These are phyloP conservation scores for Trichonephila inaurata DNA, from an alignment of 1,140 invertebrate genomes.

Conservation along the genomic window DNA sequence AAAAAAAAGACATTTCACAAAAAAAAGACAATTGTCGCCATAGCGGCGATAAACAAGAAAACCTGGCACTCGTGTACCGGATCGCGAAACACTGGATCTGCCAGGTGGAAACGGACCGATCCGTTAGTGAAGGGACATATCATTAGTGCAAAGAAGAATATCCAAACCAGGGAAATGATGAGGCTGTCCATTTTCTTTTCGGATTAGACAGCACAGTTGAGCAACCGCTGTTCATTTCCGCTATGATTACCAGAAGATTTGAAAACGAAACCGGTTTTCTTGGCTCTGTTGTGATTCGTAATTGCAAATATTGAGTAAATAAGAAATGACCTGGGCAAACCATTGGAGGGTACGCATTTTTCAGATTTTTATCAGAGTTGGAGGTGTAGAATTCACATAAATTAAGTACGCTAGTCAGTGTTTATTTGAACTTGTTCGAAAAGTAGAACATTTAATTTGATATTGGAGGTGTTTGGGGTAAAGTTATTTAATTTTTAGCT, in stretches of 20 bases:
- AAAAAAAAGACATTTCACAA: no score
- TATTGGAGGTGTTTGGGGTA: no score
- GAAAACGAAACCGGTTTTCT: slow-evolving; percentile 25
- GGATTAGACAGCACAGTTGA: neutral
- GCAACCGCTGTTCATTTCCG: neutral
- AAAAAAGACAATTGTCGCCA: neutral
- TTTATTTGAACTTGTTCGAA: no score
- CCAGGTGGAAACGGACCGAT: slow-evolving; percentile 4
- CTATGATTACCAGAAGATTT: neutral
- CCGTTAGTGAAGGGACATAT: slow-evolving; percentile 17
- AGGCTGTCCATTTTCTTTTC: neutral
- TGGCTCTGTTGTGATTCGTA: neutral
- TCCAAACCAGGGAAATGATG: neutral
- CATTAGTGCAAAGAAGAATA: neutral
- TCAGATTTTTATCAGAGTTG: no score
- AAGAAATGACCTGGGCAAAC: neutral
- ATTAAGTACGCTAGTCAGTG: no score
- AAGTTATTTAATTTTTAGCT: no score
- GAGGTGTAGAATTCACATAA: no score
- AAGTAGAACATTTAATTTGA: no score
- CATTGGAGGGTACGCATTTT: neutral
- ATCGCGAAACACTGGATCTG: neutral
- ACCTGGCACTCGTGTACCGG: neutral
- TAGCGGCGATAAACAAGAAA: neutral
- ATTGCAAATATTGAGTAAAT: neutral